These are phyloP conservation scores for Ataeniobius toweri DNA, from an alignment of 2,797 vertebrate species.

Conservation along the genomic window DNA sequence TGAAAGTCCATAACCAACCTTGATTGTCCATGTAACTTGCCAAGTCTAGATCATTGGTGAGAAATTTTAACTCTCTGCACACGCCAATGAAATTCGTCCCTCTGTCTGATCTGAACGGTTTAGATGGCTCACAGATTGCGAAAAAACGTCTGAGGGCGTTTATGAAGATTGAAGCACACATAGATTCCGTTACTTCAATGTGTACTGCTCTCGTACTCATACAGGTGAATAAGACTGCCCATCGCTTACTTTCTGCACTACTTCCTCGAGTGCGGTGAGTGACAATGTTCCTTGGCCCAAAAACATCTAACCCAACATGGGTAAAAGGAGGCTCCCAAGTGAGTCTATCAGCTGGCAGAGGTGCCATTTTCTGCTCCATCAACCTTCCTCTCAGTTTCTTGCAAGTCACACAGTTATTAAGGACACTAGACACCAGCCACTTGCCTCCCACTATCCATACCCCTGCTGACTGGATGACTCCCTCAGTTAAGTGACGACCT, in stretches of 20 bases:
- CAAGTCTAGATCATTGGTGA: neutral
- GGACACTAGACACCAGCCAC: too few relatives aligned
- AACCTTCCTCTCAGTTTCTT: too few relatives aligned
- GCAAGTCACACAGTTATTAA: too few relatives aligned
- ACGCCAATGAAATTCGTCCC: neutral
- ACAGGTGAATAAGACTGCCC: conserved; percentile 8
- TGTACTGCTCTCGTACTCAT: conserved; percentile 15
- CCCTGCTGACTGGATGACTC: too few relatives aligned
- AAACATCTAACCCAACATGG: neutral
- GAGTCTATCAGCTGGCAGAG: too few relatives aligned
- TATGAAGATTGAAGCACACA: neutral
- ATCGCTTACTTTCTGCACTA: conserved; percentile 1
- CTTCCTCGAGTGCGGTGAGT: neutral
- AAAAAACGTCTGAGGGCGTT: neutral
- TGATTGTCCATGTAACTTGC: neutral
- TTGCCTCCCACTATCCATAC: too few relatives aligned
- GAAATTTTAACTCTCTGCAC: neutral
- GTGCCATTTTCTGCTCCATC: too few relatives aligned
- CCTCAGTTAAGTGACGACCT: too few relatives aligned
- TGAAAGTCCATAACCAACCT: neutral
- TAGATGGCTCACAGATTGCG: neutral
- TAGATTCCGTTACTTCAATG: conserved; percentile 1
- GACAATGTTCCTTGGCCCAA: neutral
- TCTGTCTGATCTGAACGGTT: neutral
- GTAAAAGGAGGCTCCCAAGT: neutral